Evolutionary conservation across 2,113 vertebrate species (phyloP).

Genomic region (Lamprotornis superbus): DNA sequence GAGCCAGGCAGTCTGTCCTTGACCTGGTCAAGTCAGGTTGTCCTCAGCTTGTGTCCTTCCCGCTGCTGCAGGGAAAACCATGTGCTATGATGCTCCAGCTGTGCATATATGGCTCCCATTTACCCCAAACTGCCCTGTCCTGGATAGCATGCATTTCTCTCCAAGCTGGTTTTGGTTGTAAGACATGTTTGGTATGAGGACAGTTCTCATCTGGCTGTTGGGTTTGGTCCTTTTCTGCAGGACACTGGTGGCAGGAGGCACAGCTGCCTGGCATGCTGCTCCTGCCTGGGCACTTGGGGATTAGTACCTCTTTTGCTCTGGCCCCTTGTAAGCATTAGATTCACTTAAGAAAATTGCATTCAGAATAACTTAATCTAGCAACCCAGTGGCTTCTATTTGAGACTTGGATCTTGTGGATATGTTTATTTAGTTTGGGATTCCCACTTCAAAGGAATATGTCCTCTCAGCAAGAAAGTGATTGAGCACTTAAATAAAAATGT

Average conservation of each 20-base stretch:
- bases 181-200: background rate
- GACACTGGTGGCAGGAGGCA: background rate
- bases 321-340: background rate
- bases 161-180: background rate
- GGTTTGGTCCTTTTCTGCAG: background rate
- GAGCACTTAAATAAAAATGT: conserved; percentile 35
- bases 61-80: background rate
- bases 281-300: background rate
- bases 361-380: conserved; percentile 35
- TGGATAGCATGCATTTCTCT: background rate
- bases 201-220: background rate
- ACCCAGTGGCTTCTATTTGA: conserved; percentile 8
- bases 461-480: conserved; percentile 47
- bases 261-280: background rate
- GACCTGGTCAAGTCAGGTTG: background rate
- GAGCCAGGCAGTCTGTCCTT: background rate
- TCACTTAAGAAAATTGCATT: conserved; percentile 38
- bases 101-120: background rate
- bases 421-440: conserved; percentile 33
- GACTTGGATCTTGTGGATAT: conserved; percentile 27
- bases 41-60: background rate
- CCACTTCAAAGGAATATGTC: conserved; percentile 47
- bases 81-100: accelerated
- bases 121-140: background rate
- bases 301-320: background rate